phyloP scores from a whole-genome alignment of 2,797 vertebrate species.

The Mustela erminea region DNA sequence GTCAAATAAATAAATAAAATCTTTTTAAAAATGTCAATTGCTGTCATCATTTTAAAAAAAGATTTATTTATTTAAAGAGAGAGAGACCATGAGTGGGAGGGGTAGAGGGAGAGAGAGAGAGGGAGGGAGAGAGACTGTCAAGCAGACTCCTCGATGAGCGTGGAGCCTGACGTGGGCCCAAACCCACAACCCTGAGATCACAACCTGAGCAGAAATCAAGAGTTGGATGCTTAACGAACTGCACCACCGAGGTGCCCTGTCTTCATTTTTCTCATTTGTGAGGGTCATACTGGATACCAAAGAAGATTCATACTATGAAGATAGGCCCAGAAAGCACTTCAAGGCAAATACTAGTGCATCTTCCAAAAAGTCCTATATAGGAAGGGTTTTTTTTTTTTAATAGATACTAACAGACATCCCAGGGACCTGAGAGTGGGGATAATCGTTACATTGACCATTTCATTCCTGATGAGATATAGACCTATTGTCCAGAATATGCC shows the following conservation, averaged over 20 bases:
- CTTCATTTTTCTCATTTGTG: constrained; percentile 14
- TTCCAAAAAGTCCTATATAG: not conserved
- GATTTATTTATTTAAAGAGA: not conserved
- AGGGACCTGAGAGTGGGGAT: not conserved
- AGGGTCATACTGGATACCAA: not conserved
- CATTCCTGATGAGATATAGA: not conserved
- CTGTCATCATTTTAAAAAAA: not conserved
- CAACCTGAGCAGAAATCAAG: not conserved
- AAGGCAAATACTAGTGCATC: not conserved
- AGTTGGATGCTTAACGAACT: not conserved
- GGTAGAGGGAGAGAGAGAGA: not conserved
- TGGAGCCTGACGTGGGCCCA: not conserved
- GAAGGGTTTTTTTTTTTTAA: not conserved
- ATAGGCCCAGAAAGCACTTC: not conserved
- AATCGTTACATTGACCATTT: not conserved
- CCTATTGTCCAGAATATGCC: not conserved
- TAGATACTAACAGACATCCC: not conserved
- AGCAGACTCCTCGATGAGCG: not conserved
- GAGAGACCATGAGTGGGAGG: not conserved
- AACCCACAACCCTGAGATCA: not conserved
- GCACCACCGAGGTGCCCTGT: not conserved
- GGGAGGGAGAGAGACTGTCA: not conserved
- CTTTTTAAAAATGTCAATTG: no score
- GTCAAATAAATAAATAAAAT: no score
- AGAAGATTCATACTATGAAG: constrained; percentile 3